These are phyloP conservation scores for Ferrisia virgata DNA, from an alignment of 2,888 invertebrate genomes.

Conservation along the genomic window DNA sequence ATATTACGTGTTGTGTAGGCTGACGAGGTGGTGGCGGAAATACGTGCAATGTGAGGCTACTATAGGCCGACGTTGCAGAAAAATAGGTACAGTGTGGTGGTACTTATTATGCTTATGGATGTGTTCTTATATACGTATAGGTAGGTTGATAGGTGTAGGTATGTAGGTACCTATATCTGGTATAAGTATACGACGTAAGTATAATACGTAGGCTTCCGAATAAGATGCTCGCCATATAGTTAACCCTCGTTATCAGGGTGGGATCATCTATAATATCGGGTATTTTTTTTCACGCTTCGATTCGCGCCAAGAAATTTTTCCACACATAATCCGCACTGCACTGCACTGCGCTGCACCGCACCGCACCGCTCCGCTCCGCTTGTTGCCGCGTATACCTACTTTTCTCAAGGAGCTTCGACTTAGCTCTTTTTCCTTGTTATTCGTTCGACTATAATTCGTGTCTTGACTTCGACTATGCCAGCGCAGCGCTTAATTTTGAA, in stretches of 20 bases:
- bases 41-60: neutral
- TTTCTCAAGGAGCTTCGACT: neutral
- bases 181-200: neutral
- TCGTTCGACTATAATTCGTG: neutral
- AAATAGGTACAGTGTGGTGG: neutral
- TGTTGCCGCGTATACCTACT: neutral
- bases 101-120: too few relatives aligned
- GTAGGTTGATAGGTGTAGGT: too few relatives aligned
- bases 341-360: too few relatives aligned
- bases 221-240: neutral
- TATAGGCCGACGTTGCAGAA: neutral
- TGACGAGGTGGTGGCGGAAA: neutral
- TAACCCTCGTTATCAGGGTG: conserved; percentile 42
- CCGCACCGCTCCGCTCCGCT: too few relatives aligned
- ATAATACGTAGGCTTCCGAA: neutral
- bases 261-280: conserved; percentile 43
- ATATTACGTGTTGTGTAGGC: neutral
- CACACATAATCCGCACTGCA: conserved; percentile 4
- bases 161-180: neutral
- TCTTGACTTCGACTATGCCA: neutral
- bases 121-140: too few relatives aligned
- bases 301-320: conserved; percentile 38
- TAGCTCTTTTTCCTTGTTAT: neutral
- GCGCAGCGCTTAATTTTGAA: conserved; percentile 29
- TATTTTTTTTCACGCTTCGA: conserved; percentile 41